A percentile compares a stretch with the other conserved stretches of the same genome.
These are phyloP conservation scores for Malthinus flaveolus DNA, from an alignment of 2,888 invertebrate species.

Conservation along the genomic window DNA sequence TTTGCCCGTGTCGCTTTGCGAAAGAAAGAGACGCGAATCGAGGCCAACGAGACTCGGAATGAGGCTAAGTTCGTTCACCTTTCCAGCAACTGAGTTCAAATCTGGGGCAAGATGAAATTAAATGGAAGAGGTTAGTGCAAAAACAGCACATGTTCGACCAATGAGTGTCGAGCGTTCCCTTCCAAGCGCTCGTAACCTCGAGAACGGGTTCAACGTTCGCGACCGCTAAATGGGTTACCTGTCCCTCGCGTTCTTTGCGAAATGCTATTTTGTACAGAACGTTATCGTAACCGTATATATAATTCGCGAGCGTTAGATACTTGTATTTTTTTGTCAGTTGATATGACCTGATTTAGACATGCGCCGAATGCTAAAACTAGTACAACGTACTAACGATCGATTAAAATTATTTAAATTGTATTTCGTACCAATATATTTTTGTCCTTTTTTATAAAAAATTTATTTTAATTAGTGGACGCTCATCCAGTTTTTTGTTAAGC, in stretches of 20 bases:
- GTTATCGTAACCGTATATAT: conserved; percentile 25
- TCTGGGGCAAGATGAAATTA: conserved; percentile 69
- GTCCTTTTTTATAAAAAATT: too few species aligned
- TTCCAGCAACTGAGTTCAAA: conserved; percentile 54
- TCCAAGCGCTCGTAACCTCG: conserved; percentile 47
- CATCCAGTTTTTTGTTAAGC: too few species aligned
- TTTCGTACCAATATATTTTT: too few species aligned
- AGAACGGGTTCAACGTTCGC: conserved; percentile 53
- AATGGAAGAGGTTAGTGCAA: conserved; percentile 55
- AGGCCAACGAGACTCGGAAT: conserved; percentile 53
- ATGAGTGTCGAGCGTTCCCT: conserved; percentile 38
- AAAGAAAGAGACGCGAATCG: conserved; percentile 44
- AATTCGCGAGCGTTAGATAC: conserved; percentile 10
- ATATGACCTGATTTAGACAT: too few species aligned
- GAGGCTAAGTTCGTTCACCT: conserved; percentile 67
- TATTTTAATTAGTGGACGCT: too few species aligned
- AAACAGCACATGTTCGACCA: conserved; percentile 53
- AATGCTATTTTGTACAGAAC: conserved; percentile 35
- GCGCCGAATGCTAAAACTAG: too few species aligned
- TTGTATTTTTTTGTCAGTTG: too few species aligned
- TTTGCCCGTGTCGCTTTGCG: conserved; percentile 27
- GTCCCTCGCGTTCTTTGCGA: conserved; percentile 42
- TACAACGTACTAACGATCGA: too few species aligned
- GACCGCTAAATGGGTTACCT: conserved; percentile 55
- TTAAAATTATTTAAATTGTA: too few species aligned